phyloP scores from a whole-genome alignment of 2,797 vertebrate genomes.

The Coccyzus lansbergi region DNA sequence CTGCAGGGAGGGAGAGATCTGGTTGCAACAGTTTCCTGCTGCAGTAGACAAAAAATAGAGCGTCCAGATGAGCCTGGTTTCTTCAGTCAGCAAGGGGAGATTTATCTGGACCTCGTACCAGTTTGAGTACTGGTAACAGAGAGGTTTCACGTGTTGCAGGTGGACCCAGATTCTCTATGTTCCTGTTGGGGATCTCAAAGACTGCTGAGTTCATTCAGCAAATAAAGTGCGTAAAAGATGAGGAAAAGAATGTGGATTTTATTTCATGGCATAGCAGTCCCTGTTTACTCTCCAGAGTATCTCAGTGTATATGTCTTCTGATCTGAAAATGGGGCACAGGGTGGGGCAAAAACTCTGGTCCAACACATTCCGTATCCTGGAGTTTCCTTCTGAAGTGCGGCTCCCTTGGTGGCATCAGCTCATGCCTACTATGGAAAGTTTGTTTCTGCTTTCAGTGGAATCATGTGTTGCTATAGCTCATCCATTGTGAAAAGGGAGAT shows the following conservation, averaged over 20 bases:
- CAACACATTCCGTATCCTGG: neutral
- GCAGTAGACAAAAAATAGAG: neutral
- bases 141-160: neutral
- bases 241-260: neutral
- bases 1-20: neutral
- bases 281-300: neutral
- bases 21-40: neutral
- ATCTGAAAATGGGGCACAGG: neutral
- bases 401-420: neutral
- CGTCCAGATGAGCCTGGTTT: neutral
- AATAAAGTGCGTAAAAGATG: neutral
- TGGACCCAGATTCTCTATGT: neutral
- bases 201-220: neutral
- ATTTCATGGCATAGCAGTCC: neutral
- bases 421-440: neutral
- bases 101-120: neutral
- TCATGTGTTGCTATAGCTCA: neutral
- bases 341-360: neutral
- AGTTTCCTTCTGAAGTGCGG: neutral
- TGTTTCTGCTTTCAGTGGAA: neutral
- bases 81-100: fast-evolving
- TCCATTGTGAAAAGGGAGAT: neutral
- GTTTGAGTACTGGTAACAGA: neutral
- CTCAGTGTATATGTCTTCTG: neutral
- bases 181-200: fast-evolving